These are phyloP conservation scores for Adelphocoris suturalis DNA, from an alignment of 2,888 invertebrate genomes.

Conservation along the genomic window DNA sequence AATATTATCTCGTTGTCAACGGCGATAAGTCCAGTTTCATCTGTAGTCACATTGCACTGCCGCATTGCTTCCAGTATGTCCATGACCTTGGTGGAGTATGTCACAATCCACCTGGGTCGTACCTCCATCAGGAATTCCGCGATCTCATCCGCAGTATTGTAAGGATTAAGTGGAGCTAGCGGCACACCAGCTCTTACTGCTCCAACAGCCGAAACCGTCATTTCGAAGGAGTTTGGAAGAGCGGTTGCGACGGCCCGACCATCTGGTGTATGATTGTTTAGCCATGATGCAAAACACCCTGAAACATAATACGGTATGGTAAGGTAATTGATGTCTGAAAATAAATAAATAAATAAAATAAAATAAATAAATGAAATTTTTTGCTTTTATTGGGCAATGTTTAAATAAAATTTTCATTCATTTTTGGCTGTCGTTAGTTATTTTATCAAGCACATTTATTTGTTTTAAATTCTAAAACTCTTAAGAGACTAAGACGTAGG, in stretches of 20 bases:
- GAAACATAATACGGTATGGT: not conserved
- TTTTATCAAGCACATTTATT: too few species aligned
- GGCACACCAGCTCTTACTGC: constrained; percentile 85
- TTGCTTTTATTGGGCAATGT: too few species aligned
- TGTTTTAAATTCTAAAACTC: too few species aligned
- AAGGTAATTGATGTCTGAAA: too few species aligned
- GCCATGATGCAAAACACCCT: constrained; percentile 73
- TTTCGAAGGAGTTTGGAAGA: constrained; percentile 89
- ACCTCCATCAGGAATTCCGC: constrained; percentile 60
- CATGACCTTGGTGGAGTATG: constrained; percentile 72
- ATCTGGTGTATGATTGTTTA: constrained; percentile 79
- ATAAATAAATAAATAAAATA: too few species aligned
- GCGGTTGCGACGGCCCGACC: constrained; percentile 86
- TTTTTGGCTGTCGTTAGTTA: too few species aligned
- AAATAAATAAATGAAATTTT: too few species aligned
- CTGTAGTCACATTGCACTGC: constrained; percentile 42
- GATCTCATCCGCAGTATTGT: constrained; percentile 82
- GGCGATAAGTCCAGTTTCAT: constrained; percentile 71
- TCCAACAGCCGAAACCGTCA: constrained; percentile 84
- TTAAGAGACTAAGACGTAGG: too few species aligned
- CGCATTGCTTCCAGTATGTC: constrained; percentile 73
- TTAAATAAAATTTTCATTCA: too few species aligned
- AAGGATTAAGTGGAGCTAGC: constrained; percentile 87
- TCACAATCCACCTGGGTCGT: constrained; percentile 72
- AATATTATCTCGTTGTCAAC: constrained; percentile 73